Base-by-base conservation (phyloP, 2,888 invertebrate genomes). In the Pedicia rivosa region DNA sequence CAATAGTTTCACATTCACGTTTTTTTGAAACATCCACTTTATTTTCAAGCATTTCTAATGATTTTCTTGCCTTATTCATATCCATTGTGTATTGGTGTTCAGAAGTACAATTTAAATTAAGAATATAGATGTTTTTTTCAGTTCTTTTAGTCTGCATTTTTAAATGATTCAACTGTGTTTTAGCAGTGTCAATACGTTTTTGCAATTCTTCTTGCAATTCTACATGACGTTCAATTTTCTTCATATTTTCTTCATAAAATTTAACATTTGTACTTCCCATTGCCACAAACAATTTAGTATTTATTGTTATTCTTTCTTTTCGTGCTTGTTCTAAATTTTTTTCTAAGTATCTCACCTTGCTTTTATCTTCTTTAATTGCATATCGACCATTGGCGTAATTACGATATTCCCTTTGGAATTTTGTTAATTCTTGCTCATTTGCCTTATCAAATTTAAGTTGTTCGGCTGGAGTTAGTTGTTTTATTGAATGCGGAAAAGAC, bases 201-300 rank as follows among this genome's bases (percentile, higher is more conserved):
- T 47, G 42, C 5, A 60, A 42, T 15, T 48, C 47, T 40, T 58
- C 55, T 38, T 60, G 57, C 37, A 58, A 59, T 3, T 48, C 44
- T 2, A 57, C 52, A 36, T 59, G 57, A 10, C 52, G 52, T 14
- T 50, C 45, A 5, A 60, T 54, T 19, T 47, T 46, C 9, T 43
- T 42, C 13, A 59, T 42, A 24, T 45, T 49, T 0, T 47, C 42
- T 6, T 44, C 43, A 17, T 53, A 53, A 26, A 50, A 47, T 2
- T 43, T 44, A 9, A 43, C 33, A 27, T 59, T 54, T 0, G 52
- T 53, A 1, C 44, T 19, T 0, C 56, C 58, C 7, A 43, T 50
- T 9, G 58, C 59, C 38, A 58, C 56, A 54, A 55, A 54, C 25
- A 60, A 50, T 38, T 56, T 52, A 2, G 55, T 53, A 4, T 52